Conservation (phyloP, 2,797 vertebrate genomes). For the Lophotriccus pileatus region DNA sequence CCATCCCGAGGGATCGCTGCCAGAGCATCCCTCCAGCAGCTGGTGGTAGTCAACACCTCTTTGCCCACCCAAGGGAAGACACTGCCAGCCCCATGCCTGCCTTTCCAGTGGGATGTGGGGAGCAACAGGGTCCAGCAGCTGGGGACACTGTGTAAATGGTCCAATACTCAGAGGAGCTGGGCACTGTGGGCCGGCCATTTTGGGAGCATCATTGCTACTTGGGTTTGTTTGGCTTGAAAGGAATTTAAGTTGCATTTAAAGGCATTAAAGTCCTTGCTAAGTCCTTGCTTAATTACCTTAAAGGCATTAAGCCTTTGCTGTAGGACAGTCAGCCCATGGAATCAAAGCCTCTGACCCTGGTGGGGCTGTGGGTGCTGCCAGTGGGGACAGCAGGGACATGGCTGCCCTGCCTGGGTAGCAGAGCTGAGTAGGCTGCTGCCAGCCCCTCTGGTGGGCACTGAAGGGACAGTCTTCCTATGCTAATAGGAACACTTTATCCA, state of each 20-base stretch:
- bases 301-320: neutral
- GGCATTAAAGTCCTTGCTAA: neutral
- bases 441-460: neutral
- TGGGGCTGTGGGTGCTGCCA: neutral
- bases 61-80: neutral
- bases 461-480: fast-evolving
- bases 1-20: neutral
- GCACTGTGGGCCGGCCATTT: neutral
- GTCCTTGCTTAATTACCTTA: constrained; percentile 26
- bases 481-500: neutral
- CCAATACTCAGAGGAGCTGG: neutral
- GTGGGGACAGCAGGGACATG: fast-evolving
- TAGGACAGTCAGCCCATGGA: neutral
- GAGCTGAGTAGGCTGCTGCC: neutral
- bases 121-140: neutral
- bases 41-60: neutral
- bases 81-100: fast-evolving
- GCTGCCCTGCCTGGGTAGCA: neutral
- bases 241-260: constrained; percentile 7
- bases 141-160: neutral
- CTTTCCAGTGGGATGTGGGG: neutral
- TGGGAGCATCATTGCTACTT: neutral
- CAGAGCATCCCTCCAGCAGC: neutral
- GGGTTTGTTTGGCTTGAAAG: neutral
- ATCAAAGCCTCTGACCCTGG: neutral